These are phyloP conservation scores for Drosophila pseudotalamancana DNA, from an alignment of 2,888 invertebrate species.

Conservation along the genomic window DNA sequence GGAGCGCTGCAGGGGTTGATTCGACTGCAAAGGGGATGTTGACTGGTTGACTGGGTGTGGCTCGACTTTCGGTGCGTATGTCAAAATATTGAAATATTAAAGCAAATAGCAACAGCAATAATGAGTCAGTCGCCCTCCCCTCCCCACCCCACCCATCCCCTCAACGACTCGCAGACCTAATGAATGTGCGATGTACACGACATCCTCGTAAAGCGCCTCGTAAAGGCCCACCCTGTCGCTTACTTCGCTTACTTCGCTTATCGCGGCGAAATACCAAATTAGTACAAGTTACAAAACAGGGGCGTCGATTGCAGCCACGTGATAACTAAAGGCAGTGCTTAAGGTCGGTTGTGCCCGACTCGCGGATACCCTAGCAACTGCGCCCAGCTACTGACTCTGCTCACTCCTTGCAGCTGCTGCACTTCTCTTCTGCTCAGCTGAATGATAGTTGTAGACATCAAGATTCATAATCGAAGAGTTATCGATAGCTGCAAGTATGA, in stretches of 20 bases:
- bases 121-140: slow-evolving; percentile 11
- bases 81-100: slow-evolving; percentile 79
- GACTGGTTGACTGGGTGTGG: slow-evolving; percentile 58
- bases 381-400: no score
- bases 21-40: slow-evolving; percentile 17
- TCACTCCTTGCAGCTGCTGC: no score
- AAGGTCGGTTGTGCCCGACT: no score
- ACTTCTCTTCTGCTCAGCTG: no score
- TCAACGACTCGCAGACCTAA: slow-evolving; percentile 46
- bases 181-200: slow-evolving; percentile 77
- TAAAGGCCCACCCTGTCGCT: slow-evolving; percentile 11
- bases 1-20: not conserved
- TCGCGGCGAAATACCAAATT: slow-evolving; percentile 54
- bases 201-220: slow-evolving; percentile 58
- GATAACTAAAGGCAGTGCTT: slow-evolving; percentile 63
- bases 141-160: not conserved
- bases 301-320: slow-evolving; percentile 56
- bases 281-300: slow-evolving; percentile 47
- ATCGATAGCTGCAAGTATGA: no score
- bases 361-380: no score
- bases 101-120: slow-evolving; percentile 56
- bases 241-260: no score
- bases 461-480: no score
- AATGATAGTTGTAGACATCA: no score
- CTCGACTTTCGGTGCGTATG: slow-evolving; percentile 72